These are phyloP conservation scores for Pipistrellus pipistrellus DNA, from an alignment of 2,797 vertebrate genomes.

Conservation along the genomic window DNA sequence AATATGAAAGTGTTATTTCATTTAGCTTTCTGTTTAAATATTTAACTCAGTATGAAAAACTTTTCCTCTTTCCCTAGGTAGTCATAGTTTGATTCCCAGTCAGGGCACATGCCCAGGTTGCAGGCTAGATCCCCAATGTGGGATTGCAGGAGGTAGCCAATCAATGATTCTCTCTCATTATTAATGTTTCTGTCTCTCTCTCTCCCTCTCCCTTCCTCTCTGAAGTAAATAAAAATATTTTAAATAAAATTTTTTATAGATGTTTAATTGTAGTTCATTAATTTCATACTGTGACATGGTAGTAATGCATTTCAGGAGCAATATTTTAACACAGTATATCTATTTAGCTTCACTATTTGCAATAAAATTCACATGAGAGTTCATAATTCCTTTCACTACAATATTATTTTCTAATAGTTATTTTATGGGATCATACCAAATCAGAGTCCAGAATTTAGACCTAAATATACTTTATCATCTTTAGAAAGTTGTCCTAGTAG, in stretches of 20 bases:
- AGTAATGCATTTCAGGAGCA: constrained; percentile 2
- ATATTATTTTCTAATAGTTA: background rate
- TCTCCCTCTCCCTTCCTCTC: too few species aligned
- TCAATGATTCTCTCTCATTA: too few species aligned
- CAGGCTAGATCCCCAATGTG: too few species aligned
- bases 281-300: constrained; percentile 44
- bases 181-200: too few species aligned
- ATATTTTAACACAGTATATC: background rate
- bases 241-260: background rate
- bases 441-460: background rate
- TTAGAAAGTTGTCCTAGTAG: background rate
- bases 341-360: background rate
- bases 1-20: constrained; percentile 23
- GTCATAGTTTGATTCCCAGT: too few species aligned
- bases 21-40: constrained; percentile 57
- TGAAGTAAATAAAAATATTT: too few species aligned
- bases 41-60: constrained; percentile 51
- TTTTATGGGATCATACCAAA: background rate
- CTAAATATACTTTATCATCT: background rate
- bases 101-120: too few species aligned
- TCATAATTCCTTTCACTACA: background rate
- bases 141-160: too few species aligned
- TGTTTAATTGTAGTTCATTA: constrained; percentile 65
- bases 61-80: too few species aligned
- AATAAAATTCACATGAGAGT: background rate